Percentiles rank a stretch among this genome's conserved stretches.
Evolutionary conservation across 92 coral and sea anemone species (phyloP).

Genomic region (Phenganax stokvisi): DNA sequence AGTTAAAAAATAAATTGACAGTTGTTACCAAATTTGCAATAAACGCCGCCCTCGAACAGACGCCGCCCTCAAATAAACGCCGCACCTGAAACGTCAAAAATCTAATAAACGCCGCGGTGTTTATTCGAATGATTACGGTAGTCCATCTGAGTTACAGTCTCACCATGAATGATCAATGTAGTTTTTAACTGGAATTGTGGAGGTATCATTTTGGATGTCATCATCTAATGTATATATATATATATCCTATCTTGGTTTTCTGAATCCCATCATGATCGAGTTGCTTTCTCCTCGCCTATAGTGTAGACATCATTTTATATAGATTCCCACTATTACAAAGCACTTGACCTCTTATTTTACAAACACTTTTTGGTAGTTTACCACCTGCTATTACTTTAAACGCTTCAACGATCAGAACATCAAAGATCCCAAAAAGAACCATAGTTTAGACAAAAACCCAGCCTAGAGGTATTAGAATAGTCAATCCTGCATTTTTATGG

Average conservation of each 20-base stretch:
- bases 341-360: neutral
- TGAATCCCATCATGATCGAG: no score
- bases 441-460: neutral
- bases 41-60: no score
- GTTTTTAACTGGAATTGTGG: neutral
- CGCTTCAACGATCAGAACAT: conserved; percentile 21
- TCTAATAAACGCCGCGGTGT: no score
- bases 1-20: no score
- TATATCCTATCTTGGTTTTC: no score
- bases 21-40: no score
- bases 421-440: conserved; percentile 3
- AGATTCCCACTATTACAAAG: neutral
- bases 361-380: neutral
- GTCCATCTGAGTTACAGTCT: neutral
- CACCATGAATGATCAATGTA: conserved; percentile 4
- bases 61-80: no score
- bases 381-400: conserved; percentile 1
- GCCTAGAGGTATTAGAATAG: neutral
- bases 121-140: neutral
- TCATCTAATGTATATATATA: no score
- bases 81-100: no score
- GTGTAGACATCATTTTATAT: neutral
- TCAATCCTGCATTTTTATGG: neutral
- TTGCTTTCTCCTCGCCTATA: no score
- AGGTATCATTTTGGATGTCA: neutral